phyloP scores from a whole-genome alignment of 2,888 invertebrate species.

The Drosophila trichaetosa region DNA sequence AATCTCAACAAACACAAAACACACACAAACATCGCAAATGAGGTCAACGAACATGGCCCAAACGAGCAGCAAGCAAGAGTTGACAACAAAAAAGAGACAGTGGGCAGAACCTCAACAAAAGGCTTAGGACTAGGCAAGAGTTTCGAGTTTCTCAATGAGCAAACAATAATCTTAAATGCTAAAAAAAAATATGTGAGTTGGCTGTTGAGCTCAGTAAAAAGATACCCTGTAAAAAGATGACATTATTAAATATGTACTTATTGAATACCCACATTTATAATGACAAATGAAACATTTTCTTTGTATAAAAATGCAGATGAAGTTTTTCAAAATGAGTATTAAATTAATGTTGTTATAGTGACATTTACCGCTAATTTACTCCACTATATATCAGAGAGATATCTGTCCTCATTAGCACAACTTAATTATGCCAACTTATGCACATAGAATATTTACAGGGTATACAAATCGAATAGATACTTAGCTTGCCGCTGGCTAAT shows the following conservation, averaged over 20 bases:
- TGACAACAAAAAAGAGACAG: constrained; percentile 61
- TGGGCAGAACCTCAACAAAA: constrained; percentile 66
- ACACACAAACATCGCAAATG: constrained; percentile 41
- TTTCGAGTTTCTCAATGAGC: constrained; percentile 46
- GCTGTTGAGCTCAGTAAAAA: not conserved
- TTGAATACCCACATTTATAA: not conserved
- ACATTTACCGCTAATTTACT: no score
- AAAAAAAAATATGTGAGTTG: not conserved
- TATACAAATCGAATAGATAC: constrained; percentile 35
- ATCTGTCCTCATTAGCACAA: not conserved
- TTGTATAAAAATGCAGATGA: not conserved
- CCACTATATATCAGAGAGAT: no score
- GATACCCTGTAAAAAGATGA: not conserved
- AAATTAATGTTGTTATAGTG: no score
- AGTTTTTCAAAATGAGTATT: not conserved
- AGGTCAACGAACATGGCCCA: constrained; percentile 71
- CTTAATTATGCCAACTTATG: not conserved
- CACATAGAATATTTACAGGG: not conserved
- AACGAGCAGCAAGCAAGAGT: constrained; percentile 47
- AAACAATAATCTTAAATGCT: constrained; percentile 26
- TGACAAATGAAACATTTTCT: not conserved
- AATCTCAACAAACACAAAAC: constrained; percentile 38
- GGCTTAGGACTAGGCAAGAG: constrained; percentile 46
- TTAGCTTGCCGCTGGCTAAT: constrained; percentile 42
- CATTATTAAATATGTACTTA: not conserved